These are phyloP conservation scores for Lydus trimaculatus DNA, from an alignment of 2,888 invertebrate genomes.

Conservation along the genomic window DNA sequence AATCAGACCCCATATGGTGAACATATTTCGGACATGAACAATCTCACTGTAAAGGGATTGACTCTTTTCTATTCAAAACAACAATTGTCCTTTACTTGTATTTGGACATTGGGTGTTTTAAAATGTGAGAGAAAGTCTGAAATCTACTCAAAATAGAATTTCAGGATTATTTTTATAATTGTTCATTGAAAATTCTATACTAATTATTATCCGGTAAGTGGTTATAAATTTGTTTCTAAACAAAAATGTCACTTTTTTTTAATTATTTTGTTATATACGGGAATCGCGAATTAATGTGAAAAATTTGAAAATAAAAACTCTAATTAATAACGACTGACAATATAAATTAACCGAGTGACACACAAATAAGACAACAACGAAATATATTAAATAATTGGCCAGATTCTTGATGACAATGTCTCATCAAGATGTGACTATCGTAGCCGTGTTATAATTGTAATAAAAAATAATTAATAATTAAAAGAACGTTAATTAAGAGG, in stretches of 20 bases:
- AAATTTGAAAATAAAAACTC: background rate
- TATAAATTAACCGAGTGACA: background rate
- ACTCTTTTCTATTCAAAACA: background rate
- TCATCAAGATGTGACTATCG: background rate
- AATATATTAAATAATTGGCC: conserved; percentile 7
- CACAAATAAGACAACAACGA: background rate
- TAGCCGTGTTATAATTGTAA: background rate
- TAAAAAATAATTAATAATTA: conserved; percentile 9
- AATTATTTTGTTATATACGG: background rate
- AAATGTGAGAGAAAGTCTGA: background rate
- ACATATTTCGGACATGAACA: conserved; percentile 5
- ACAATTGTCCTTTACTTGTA: background rate
- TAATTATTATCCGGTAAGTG: too few species aligned
- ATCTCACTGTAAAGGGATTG: background rate
- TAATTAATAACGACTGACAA: background rate
- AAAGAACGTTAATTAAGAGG: background rate
- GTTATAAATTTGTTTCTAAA: background rate
- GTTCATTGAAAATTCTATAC: too few species aligned
- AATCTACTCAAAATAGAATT: background rate
- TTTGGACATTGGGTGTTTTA: background rate
- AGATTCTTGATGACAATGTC: conserved; percentile 2
- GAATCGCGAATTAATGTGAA: background rate
- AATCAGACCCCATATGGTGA: background rate
- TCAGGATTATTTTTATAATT: too few species aligned
- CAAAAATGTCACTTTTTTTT: too few species aligned